phyloP scores from a whole-genome alignment of 2,888 invertebrate species.

The Sinohyriopsis cumingii region DNA sequence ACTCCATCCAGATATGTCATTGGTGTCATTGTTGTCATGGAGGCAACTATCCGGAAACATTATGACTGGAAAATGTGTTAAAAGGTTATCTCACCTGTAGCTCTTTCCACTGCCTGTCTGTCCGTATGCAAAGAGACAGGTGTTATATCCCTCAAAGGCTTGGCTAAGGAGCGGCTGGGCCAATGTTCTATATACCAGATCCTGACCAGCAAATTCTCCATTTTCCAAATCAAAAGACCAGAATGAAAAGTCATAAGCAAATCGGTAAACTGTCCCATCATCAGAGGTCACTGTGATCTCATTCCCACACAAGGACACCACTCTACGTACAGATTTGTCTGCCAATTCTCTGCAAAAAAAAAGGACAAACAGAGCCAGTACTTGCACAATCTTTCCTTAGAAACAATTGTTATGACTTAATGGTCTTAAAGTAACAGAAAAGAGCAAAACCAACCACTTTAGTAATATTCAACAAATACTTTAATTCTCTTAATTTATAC shows the following conservation, averaged over 20 bases:
- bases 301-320: slow-evolving; percentile 73
- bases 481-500: too few species aligned
- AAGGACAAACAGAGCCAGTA: not conserved
- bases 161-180: slow-evolving; percentile 81
- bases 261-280: slow-evolving; percentile 72
- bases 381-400: not conserved
- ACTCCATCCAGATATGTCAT: too few species aligned
- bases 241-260: slow-evolving; percentile 77
- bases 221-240: slow-evolving; percentile 76
- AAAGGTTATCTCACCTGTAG: slow-evolving; percentile 78
- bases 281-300: slow-evolving; percentile 73
- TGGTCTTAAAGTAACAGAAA: too few species aligned
- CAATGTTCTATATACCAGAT: slow-evolving; percentile 78
- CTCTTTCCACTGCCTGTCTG: slow-evolving; percentile 89
- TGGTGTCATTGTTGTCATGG: too few species aligned
- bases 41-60: too few species aligned
- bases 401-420: too few species aligned
- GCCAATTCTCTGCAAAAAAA: slow-evolving; percentile 49
- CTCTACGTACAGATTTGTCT: slow-evolving; percentile 66
- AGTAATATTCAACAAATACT: too few species aligned
- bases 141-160: slow-evolving; percentile 86
- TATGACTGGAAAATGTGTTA: too few species aligned
- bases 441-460: too few species aligned
- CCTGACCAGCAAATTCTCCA: slow-evolving; percentile 77
- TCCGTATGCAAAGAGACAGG: slow-evolving; percentile 87